These are phyloP conservation scores for Dasypogon diadema DNA, from an alignment of 2,888 invertebrate species.

Conservation along the genomic window DNA sequence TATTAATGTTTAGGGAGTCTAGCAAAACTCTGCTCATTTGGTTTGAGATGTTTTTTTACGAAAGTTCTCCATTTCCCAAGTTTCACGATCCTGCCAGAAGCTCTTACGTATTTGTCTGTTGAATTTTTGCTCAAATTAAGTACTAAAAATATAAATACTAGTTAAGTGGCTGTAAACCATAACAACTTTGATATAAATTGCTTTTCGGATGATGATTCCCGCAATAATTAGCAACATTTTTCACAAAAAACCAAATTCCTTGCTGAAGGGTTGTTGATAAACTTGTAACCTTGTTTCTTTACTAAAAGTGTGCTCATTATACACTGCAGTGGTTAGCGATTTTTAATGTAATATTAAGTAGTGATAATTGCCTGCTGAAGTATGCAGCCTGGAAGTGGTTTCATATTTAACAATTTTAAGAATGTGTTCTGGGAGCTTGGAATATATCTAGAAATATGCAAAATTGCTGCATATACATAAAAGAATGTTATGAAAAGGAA, in stretches of 20 bases:
- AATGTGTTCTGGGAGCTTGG: too few relatives aligned
- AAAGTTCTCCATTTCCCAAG: conserved; percentile 36
- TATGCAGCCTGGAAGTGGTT: too few relatives aligned
- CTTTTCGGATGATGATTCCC: not conserved
- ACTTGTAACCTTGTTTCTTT: too few relatives aligned
- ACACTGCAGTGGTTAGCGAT: too few relatives aligned
- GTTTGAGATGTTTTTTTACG: conserved; percentile 20
- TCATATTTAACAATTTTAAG: too few relatives aligned
- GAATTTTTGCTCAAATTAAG: conserved; percentile 27
- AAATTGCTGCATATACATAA: too few relatives aligned
- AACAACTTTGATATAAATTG: conserved; percentile 2
- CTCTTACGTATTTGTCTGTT: conserved; percentile 27
- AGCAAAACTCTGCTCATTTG: conserved; percentile 23
- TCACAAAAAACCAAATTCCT: not conserved
- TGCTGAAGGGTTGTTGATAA: not conserved
- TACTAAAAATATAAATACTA: conserved; percentile 19
- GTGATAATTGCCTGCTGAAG: too few relatives aligned
- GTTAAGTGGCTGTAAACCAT: conserved; percentile 16
- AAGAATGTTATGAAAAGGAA: too few relatives aligned
- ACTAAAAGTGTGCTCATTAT: too few relatives aligned
- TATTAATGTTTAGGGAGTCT: conserved; percentile 48
- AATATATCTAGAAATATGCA: too few relatives aligned
- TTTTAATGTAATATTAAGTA: too few relatives aligned
- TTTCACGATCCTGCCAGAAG: not conserved
- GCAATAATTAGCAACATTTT: not conserved